Evolutionary conservation across 2,113 vertebrate genomes (phyloP).

Genomic region (Cettia cetti): DNA sequence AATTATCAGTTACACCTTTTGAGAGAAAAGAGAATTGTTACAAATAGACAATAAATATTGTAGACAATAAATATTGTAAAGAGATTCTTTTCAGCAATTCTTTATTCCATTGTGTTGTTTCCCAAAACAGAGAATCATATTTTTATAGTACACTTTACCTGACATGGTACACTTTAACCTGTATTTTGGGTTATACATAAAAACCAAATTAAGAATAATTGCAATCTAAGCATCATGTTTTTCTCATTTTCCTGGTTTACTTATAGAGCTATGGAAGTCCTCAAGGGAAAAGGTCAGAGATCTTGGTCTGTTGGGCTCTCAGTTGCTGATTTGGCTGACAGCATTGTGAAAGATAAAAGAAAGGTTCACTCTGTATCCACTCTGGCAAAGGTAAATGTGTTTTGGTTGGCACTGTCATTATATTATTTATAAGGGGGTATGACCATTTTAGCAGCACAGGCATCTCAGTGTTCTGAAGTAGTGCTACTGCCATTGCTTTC

Average conservation of each 20-base stretch:
- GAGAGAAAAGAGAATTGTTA: neutral
- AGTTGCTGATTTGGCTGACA: slow-evolving; percentile 89
- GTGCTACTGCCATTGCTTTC: neutral
- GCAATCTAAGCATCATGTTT: neutral
- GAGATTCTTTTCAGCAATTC: neutral
- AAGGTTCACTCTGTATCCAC: slow-evolving; percentile 89
- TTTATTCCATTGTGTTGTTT: neutral
- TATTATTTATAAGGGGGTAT: neutral
- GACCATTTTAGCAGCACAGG: neutral
- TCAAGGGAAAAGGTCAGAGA: slow-evolving; percentile 86
- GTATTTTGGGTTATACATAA: neutral
- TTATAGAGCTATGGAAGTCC: slow-evolving; percentile 84
- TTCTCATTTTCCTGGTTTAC: neutral
- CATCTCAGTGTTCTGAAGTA: neutral
- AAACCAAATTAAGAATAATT: slow-evolving; percentile 5
- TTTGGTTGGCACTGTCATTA: neutral
- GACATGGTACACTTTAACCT: neutral
- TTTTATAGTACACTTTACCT: neutral
- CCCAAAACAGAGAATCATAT: neutral
- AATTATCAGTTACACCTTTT: neutral
- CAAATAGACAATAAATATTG: neutral
- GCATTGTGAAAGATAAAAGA: slow-evolving; percentile 82
- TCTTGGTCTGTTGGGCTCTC: slow-evolving; percentile 94
- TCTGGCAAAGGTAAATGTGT: slow-evolving; percentile 85
- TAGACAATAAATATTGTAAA: neutral